Conservation (phyloP, 2,113 vertebrate species). For the Triplophysa tibetana region DNA sequence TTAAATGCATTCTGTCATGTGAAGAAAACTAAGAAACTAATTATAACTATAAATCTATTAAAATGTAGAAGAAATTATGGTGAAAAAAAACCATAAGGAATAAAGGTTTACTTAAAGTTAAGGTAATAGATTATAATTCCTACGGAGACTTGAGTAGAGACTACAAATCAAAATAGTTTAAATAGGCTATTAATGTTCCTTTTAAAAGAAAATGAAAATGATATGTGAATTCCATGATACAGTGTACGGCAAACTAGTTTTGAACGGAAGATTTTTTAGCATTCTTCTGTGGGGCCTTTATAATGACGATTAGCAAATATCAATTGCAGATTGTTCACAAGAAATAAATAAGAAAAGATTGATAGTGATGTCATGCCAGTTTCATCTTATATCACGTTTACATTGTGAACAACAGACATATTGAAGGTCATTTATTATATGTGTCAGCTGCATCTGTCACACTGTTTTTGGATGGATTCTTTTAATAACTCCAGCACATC, state of each 20-base stretch:
- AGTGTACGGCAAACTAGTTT: too few relatives aligned
- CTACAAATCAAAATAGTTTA: neutral
- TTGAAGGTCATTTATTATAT: neutral
- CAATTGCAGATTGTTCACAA: neutral
- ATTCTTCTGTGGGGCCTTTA: constrained; percentile 1
- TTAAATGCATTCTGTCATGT: neutral
- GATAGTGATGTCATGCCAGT: neutral
- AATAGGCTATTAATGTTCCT: neutral
- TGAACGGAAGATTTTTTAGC: too few relatives aligned
- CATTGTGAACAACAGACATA: neutral
- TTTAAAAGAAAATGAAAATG: neutral
- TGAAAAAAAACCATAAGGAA: neutral
- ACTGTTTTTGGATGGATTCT: neutral
- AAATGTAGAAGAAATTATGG: neutral
- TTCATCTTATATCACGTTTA: neutral
- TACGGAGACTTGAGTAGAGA: neutral
- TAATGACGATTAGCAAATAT: constrained; percentile 22
- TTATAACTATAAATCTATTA: neutral
- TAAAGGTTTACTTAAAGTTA: neutral
- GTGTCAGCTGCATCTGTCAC: neutral
- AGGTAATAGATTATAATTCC: neutral
- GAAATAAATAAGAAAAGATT: neutral
- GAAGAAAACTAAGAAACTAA: neutral
- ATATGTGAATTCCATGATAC: too few relatives aligned
- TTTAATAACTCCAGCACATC: constrained; percentile 8